Conservation (phyloP, 2,888 invertebrate genomes). For the Parnassius mnemosyne region DNA sequence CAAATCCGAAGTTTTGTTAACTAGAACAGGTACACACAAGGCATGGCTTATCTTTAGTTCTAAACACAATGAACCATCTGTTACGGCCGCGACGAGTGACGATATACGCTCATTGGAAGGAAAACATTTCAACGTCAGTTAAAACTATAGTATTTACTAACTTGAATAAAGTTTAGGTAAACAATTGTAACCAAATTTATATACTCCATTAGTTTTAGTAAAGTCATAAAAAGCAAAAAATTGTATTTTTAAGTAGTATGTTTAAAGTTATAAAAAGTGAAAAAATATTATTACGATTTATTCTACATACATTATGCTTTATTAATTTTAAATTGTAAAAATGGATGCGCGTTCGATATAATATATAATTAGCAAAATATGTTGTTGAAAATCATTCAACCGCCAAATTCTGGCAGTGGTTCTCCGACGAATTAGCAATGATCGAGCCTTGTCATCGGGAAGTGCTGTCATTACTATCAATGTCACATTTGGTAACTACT, state of each 20-base stretch:
- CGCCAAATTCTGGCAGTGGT: slow-evolving; percentile 37
- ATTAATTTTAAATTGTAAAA: no score
- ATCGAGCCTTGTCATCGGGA: slow-evolving; percentile 74
- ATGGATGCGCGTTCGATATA: no score
- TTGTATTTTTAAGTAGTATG: no score
- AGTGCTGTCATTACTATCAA: slow-evolving; percentile 22
- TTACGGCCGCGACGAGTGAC: slow-evolving; percentile 59
- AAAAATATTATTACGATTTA: no score
- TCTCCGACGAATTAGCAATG: slow-evolving; percentile 47
- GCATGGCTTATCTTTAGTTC: slow-evolving; percentile 56
- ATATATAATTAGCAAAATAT: no score
- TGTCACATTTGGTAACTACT: no score
- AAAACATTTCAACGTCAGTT: slow-evolving; percentile 31
- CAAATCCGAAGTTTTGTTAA: slow-evolving; percentile 15
- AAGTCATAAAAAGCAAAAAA: no score
- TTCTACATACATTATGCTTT: no score
- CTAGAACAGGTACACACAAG: slow-evolving; percentile 31
- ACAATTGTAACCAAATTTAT: background rate
- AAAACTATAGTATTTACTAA: slow-evolving; percentile 15
- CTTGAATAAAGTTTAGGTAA: slow-evolving; percentile 11
- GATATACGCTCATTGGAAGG: slow-evolving; percentile 58
- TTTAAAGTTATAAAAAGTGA: no score
- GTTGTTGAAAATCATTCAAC: slow-evolving; percentile 25
- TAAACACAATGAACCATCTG: slow-evolving; percentile 67
- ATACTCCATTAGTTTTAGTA: no score